phyloP scores from a whole-genome alignment of 2,888 invertebrate species.

The Eupithecia vulgata region DNA sequence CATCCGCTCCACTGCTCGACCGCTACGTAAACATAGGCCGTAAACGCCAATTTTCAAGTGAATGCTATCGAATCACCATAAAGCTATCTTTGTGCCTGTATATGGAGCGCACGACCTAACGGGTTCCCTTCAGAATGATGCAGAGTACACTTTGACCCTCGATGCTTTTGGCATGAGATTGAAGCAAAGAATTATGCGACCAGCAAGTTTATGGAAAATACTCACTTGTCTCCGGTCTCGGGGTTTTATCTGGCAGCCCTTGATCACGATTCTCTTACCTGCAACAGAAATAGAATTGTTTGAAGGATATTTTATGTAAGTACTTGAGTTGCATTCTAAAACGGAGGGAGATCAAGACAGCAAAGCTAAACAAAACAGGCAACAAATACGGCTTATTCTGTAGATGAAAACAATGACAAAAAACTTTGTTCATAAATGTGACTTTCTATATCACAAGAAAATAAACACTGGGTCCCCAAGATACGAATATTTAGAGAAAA shows the following conservation, averaged over 20 bases:
- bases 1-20: slow-evolving; percentile 26
- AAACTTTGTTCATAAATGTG: too few species aligned
- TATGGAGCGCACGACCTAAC: slow-evolving; percentile 74
- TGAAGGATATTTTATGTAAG: background rate
- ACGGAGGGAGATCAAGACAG: background rate
- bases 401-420: too few species aligned
- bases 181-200: slow-evolving; percentile 58
- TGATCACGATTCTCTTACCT: slow-evolving; percentile 37
- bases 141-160: slow-evolving; percentile 61
- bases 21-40: slow-evolving; percentile 50
- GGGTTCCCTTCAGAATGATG: slow-evolving; percentile 66
- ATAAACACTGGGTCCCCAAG: background rate
- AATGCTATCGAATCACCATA: slow-evolving; percentile 83
- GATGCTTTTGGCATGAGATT: slow-evolving; percentile 60
- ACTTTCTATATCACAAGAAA: too few species aligned
- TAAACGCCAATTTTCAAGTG: slow-evolving; percentile 77
- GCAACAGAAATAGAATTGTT: slow-evolving; percentile 25
- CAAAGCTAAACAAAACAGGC: background rate
- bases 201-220: slow-evolving; percentile 54
- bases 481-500: background rate
- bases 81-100: slow-evolving; percentile 72
- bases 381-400: too few species aligned
- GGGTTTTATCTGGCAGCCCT: slow-evolving; percentile 27
- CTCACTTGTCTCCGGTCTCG: slow-evolving; percentile 40
- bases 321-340: background rate